Conservation (phyloP, 1,140 invertebrate genomes). For the Telenomus remus region DNA sequence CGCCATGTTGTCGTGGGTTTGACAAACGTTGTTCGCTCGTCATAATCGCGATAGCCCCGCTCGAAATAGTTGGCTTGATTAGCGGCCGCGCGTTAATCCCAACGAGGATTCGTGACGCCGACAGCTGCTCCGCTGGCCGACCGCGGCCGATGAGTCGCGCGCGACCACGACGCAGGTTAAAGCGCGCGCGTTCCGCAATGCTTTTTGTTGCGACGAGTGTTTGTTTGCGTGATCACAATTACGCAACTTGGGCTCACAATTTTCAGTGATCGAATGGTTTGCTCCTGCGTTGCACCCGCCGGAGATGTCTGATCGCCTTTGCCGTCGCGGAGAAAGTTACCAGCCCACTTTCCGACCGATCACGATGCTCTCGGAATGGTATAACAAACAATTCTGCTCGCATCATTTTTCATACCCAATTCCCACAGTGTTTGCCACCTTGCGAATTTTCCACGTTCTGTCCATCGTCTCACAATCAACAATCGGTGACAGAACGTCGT, state of each 20-base stretch:
- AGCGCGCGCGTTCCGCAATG: background rate
- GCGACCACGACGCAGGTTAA: slow-evolving; percentile 10
- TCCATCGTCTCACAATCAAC: too few relatives aligned
- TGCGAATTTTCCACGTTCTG: too few relatives aligned
- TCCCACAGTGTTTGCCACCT: too few relatives aligned
- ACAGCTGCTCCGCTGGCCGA: background rate
- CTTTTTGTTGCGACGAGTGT: slow-evolving; percentile 6
- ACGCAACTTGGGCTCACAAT: slow-evolving; percentile 18
- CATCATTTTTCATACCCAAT: too few relatives aligned
- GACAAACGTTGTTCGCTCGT: slow-evolving; percentile 18
- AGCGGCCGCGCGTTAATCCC: background rate
- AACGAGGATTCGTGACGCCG: too few relatives aligned
- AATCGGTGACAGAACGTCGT: too few relatives aligned
- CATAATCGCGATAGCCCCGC: background rate
- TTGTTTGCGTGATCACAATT: slow-evolving; percentile 31
- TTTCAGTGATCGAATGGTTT: slow-evolving; percentile 1
- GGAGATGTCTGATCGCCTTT: slow-evolving; percentile 1
- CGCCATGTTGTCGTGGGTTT: slow-evolving; percentile 44
- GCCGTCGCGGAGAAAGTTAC: slow-evolving; percentile 19
- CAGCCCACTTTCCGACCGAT: background rate
- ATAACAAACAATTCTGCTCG: too few relatives aligned
- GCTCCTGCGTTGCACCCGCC: slow-evolving; percentile 1
- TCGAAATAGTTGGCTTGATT: background rate
- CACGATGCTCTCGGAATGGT: background rate
- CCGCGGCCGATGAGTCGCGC: slow-evolving; percentile 8